Conservation (phyloP, 2,888 invertebrate genomes). For the Pollenia griseotomentosa region DNA sequence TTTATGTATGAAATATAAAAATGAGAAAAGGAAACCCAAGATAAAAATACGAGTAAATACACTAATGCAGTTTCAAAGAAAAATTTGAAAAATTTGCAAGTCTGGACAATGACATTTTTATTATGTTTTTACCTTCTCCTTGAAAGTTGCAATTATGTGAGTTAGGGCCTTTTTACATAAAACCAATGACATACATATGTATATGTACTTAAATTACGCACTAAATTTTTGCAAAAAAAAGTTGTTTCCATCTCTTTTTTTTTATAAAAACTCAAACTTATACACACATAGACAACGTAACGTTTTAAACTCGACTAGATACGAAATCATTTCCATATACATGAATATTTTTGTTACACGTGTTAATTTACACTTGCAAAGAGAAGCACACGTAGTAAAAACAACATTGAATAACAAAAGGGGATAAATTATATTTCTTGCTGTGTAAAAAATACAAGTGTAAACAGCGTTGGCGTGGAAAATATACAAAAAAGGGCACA, state of each 20-base stretch:
- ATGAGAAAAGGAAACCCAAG: too few relatives aligned
- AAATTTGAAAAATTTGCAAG: too few relatives aligned
- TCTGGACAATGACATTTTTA: too few relatives aligned
- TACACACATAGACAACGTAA: background rate
- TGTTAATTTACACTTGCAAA: conserved; percentile 10
- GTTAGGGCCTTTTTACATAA: background rate
- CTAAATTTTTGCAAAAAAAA: conserved; percentile 11
- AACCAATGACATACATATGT: conserved; percentile 1
- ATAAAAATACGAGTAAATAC: too few relatives aligned
- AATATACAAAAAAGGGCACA: background rate
- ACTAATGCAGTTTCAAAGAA: too few relatives aligned
- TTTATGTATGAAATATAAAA: too few relatives aligned
- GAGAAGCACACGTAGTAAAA: background rate
- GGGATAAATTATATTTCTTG: background rate
- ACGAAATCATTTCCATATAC: background rate
- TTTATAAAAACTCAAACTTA: background rate
- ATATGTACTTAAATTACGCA: conserved; percentile 3
- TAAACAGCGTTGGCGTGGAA: background rate
- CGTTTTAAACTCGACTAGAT: background rate
- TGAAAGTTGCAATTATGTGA: too few relatives aligned
- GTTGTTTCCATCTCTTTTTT: background rate
- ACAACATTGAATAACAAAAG: background rate
- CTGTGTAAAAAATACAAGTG: background rate
- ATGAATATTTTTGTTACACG: conserved; percentile 4
- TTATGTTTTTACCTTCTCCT: too few relatives aligned